A percentile compares a stretch with the other conserved stretches of the same genome.
Evolutionary conservation across 2,113 vertebrate species (phyloP).

Genomic region (Bubo bubo): DNA sequence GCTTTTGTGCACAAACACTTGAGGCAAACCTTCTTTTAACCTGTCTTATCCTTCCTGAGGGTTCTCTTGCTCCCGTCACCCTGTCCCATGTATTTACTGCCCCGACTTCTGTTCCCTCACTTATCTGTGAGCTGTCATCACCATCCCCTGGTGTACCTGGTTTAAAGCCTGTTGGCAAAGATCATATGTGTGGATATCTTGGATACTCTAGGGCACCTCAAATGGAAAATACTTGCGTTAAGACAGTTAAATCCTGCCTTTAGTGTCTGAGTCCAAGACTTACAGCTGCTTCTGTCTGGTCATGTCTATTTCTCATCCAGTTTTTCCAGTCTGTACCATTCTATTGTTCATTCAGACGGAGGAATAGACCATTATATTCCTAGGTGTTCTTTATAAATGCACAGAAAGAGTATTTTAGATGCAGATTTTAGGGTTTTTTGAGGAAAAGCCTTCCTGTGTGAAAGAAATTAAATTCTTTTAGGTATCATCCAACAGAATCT

Average conservation of each 20-base stretch:
- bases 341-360: not conserved
- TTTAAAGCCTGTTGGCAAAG: slow-evolving; percentile 69
- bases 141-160: slow-evolving; percentile 12
- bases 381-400: not conserved
- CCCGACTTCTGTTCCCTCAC: slow-evolving; percentile 17
- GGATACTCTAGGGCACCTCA: slow-evolving; percentile 60
- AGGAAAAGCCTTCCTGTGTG: not conserved
- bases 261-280: not conserved
- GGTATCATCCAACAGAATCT: not conserved
- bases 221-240: not conserved
- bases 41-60: slow-evolving; percentile 30
- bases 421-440: not conserved
- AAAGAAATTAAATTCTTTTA: not conserved
- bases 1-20: slow-evolving; percentile 20
- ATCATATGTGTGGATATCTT: slow-evolving; percentile 64
- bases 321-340: not conserved
- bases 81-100: slow-evolving; percentile 49
- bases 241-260: slow-evolving; percentile 43
- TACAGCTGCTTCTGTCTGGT: slow-evolving; percentile 20
- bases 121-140: slow-evolving; percentile 55
- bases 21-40: slow-evolving; percentile 38
- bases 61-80: slow-evolving; percentile 23
- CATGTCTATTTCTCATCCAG: not conserved
- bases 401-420: not conserved
- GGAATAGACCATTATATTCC: not conserved